These are phyloP conservation scores for Sigmodon hispidus DNA, from an alignment of 2,113 vertebrate species.

Conservation along the genomic window DNA sequence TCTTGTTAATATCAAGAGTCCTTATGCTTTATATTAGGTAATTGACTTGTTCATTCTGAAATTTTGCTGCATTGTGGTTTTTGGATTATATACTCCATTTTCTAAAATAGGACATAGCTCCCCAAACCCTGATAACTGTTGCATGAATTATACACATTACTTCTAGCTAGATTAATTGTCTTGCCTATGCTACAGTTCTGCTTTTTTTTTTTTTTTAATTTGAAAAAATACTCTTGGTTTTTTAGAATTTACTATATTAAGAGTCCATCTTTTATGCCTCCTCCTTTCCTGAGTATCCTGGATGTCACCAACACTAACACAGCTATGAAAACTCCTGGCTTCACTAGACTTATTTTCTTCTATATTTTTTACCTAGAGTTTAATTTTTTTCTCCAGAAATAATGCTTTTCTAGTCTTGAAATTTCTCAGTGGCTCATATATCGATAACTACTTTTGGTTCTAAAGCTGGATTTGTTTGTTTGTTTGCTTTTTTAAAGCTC, in stretches of 20 bases:
- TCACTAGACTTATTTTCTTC: neutral
- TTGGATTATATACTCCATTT: neutral
- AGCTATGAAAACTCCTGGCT: neutral
- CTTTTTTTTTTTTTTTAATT: no score
- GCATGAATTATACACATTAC: neutral
- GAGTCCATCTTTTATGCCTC: neutral
- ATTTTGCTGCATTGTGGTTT: neutral
- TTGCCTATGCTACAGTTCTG: neutral
- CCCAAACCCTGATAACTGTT: neutral
- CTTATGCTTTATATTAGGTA: neutral
- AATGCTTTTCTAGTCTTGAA: neutral
- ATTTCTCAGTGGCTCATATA: neutral
- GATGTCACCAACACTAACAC: neutral
- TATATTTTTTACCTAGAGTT: neutral
- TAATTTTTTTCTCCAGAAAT: conserved; percentile 3
- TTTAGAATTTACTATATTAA: neutral
- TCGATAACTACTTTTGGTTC: neutral
- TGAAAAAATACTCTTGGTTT: neutral
- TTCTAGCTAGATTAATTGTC: neutral
- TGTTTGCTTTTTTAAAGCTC: neutral
- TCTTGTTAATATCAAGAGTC: neutral
- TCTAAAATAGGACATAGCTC: fast-evolving
- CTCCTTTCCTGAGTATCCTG: neutral
- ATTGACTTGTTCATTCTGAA: neutral
- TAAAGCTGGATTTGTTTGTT: neutral